Percentiles rank a stretch among this genome's conserved stretches.
phyloP scores from a whole-genome alignment of 1,140 invertebrate species.

The Cotesia chilonis region DNA sequence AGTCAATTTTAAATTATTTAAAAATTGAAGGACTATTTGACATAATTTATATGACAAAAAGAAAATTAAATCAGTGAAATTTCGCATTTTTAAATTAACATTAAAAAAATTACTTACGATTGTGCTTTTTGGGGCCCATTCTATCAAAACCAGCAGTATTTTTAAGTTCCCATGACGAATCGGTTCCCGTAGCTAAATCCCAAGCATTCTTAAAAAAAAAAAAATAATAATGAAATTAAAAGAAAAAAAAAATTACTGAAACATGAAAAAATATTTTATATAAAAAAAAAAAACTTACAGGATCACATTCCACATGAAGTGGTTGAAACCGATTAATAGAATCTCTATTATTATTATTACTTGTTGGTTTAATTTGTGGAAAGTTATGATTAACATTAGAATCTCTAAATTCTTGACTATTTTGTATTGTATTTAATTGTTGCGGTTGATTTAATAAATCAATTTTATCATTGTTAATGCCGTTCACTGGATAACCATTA shows the following conservation, averaged over 20 bases:
- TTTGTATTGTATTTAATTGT: not conserved
- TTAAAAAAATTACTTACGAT: conserved; percentile 51
- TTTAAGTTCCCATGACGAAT: conserved; percentile 62
- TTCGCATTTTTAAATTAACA: too few relatives aligned
- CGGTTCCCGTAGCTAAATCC: conserved; percentile 65
- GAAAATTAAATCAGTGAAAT: too few relatives aligned
- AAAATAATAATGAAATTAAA: conserved; percentile 3
- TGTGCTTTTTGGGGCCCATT: conserved; percentile 63
- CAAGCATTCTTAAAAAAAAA: conserved; percentile 68
- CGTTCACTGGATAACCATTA: conserved; percentile 41
- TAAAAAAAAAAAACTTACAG: conserved; percentile 66
- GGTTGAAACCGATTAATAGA: conserved; percentile 50
- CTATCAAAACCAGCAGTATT: conserved; percentile 70
- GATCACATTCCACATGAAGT: conserved; percentile 73
- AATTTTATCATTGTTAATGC: conserved; percentile 20
- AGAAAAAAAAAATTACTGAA: conserved; percentile 12
- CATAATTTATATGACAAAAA: too few relatives aligned
- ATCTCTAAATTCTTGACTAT: conserved; percentile 1
- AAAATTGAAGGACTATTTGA: too few relatives aligned
- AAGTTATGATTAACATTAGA: conserved; percentile 4
- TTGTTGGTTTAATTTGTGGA: conserved; percentile 12
- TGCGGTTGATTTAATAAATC: conserved; percentile 13
- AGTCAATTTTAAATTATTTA: too few relatives aligned
- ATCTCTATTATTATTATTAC: not conserved
- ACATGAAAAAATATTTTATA: not conserved